Conservation (phyloP, 2,113 vertebrate species). For the Cyphomyrus plagiostoma region DNA sequence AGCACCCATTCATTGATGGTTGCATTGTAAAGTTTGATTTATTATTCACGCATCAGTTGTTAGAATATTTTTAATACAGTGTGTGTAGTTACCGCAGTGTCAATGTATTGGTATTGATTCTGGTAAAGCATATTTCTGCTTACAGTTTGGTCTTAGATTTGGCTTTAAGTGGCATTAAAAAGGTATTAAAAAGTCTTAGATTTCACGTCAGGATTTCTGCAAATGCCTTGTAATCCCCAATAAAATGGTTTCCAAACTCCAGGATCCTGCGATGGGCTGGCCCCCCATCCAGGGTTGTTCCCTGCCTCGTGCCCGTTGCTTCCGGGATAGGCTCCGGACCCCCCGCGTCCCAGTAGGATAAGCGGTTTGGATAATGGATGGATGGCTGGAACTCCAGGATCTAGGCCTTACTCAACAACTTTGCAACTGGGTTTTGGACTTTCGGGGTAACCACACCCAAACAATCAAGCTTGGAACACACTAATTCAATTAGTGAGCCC, state of each 20-base stretch:
- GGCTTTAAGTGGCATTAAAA: background rate
- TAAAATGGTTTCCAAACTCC: background rate
- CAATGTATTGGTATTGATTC: background rate
- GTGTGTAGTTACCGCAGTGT: background rate
- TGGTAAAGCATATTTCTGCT: background rate
- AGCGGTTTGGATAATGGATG: too few relatives aligned
- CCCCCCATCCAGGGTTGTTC: too few relatives aligned
- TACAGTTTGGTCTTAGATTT: background rate
- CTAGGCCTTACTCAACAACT: background rate
- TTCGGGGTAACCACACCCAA: background rate
- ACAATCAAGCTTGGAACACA: background rate
- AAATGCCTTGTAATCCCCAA: background rate
- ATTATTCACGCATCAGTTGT: background rate
- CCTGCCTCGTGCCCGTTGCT: too few relatives aligned
- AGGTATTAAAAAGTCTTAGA: background rate
- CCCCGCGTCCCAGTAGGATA: too few relatives aligned
- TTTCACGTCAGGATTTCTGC: background rate
- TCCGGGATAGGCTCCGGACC: too few relatives aligned
- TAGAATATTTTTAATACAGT: background rate
- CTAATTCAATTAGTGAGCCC: background rate
- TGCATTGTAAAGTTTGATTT: background rate
- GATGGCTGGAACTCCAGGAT: background rate
- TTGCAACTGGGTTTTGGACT: background rate
- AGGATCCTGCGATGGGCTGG: too few relatives aligned
- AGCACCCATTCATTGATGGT: background rate